These are phyloP conservation scores for Aspidoscelis tigris DNA, from an alignment of 2,113 vertebrate species.

Conservation along the genomic window DNA sequence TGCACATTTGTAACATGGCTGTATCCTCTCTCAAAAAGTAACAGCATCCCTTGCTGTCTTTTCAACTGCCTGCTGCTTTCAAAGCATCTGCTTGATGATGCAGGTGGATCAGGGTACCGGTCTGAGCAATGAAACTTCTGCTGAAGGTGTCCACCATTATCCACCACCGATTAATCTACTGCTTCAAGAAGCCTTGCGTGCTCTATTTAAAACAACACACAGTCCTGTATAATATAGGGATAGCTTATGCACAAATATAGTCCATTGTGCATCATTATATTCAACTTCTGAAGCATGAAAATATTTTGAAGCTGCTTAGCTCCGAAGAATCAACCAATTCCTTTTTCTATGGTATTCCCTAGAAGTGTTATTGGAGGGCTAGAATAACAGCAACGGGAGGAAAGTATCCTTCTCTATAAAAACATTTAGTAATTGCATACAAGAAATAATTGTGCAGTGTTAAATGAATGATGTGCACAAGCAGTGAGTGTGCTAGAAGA, in stretches of 20 bases:
- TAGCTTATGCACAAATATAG: neutral
- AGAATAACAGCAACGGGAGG: conserved; percentile 49
- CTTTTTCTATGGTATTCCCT: conserved; percentile 45
- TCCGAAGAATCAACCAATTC: conserved; percentile 63
- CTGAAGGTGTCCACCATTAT: conserved; percentile 13
- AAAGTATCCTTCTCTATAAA: conserved; percentile 38
- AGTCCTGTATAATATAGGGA: neutral
- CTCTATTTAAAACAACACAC: conserved; percentile 13
- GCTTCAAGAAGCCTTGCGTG: conserved; percentile 30
- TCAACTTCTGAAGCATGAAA: conserved; percentile 53
- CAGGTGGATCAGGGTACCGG: neutral
- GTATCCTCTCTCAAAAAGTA: neutral
- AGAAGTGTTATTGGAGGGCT: neutral
- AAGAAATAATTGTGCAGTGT: conserved; percentile 62
- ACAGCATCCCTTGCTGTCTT: neutral
- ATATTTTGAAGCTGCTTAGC: conserved; percentile 56
- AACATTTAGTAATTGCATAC: conserved; percentile 61
- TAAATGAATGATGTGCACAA: conserved; percentile 56
- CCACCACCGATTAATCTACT: neutral
- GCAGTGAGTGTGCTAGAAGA: conserved; percentile 45
- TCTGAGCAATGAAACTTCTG: neutral
- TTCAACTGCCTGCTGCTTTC: neutral
- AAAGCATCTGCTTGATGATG: neutral
- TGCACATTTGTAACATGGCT: no score
- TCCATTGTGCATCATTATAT: conserved; percentile 48